Evolutionary conservation across 1,140 invertebrate species (phyloP).

Genomic region (Anastatus disparis): DNA sequence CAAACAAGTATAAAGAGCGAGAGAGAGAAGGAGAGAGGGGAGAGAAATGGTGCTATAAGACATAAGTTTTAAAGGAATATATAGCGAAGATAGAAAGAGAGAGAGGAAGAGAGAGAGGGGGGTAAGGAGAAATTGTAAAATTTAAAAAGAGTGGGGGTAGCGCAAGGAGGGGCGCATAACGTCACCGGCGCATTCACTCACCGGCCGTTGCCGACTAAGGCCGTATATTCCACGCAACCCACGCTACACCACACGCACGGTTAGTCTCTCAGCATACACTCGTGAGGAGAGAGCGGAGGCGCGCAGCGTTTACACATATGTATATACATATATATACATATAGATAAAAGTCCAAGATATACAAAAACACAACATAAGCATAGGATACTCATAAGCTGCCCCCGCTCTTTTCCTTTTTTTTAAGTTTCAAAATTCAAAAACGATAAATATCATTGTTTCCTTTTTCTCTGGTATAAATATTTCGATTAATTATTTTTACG

Average conservation of each 20-base stretch:
- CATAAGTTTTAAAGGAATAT: too few relatives aligned
- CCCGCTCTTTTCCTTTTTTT: background rate
- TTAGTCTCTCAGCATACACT: constrained; percentile 42
- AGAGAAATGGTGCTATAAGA: too few relatives aligned
- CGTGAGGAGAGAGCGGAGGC: background rate
- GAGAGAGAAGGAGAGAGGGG: constrained; percentile 14
- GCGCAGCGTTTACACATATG: too few relatives aligned
- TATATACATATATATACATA: too few relatives aligned
- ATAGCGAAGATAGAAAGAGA: background rate
- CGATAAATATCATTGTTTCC: too few relatives aligned
- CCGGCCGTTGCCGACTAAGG: constrained; percentile 62
- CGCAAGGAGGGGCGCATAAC: constrained; percentile 44
- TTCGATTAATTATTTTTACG: too few relatives aligned
- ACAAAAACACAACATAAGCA: too few relatives aligned
- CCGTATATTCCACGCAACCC: too few relatives aligned
- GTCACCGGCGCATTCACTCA: constrained; percentile 65
- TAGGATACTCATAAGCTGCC: background rate
- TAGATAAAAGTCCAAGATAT: too few relatives aligned
- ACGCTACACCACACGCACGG: constrained; percentile 56
- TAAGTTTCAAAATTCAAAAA: background rate
- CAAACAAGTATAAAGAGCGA: background rate
- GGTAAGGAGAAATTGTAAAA: constrained; percentile 29
- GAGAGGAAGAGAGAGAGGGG: background rate
- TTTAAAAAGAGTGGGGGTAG: constrained; percentile 29
- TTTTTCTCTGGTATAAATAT: too few relatives aligned